phyloP scores from a whole-genome alignment of 64 coral and sea anemone species.

The Pachyseris speciosa region DNA sequence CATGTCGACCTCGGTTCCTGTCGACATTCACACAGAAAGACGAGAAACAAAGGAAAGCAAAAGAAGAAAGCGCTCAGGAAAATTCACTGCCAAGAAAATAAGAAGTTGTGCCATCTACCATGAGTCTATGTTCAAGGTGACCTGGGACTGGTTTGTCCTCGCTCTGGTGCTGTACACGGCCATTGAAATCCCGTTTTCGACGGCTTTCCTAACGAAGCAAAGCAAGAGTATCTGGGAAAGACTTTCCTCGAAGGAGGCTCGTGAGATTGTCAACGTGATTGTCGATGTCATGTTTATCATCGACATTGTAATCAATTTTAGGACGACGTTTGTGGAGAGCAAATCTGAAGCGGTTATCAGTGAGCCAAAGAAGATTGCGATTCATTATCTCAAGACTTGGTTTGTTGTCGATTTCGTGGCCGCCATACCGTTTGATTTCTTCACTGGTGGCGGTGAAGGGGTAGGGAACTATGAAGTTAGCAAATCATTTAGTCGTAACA shows the following conservation, averaged over 20 bases:
- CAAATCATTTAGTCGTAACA: no score
- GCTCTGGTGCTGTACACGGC: conserved; percentile 80
- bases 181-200: conserved; percentile 83
- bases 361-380: conserved; percentile 81
- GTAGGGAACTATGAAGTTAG: not conserved
- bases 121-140: conserved; percentile 78
- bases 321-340: conserved; percentile 79
- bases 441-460: conserved; percentile 41
- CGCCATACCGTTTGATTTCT: conserved; percentile 96
- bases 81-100: not conserved
- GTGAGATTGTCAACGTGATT: conserved; percentile 62
- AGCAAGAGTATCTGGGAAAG: not conserved
- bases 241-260: not conserved
- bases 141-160: conserved; percentile 89
- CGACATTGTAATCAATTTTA: conserved; percentile 96
- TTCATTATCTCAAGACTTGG: conserved; percentile 93
- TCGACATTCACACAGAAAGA: not conserved
- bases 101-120: conserved; percentile 58
- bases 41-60: not conserved
- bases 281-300: conserved; percentile 94
- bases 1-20: not conserved
- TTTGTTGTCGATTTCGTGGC: conserved; percentile 92
- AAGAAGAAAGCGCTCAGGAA: not conserved
- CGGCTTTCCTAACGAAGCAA: conserved; percentile 46
- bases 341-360: conserved; percentile 56